Percentiles rank a stretch among this genome's conserved stretches.
phyloP scores from a whole-genome alignment of 1,140 invertebrate species.

The Palaemon carinicauda region DNA sequence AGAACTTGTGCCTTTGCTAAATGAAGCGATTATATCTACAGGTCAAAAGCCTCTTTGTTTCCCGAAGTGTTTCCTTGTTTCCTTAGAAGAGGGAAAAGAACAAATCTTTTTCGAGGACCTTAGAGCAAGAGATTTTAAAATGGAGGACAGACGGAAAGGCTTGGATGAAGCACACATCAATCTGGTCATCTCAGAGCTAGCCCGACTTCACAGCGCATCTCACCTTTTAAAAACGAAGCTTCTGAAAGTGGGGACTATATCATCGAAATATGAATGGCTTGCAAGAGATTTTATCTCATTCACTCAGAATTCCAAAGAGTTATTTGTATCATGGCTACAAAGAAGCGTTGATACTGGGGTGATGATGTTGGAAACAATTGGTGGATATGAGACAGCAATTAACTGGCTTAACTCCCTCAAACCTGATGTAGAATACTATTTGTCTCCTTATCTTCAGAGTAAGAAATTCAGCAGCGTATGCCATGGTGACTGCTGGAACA shows the following conservation, averaged over 20 bases:
- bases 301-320: neutral
- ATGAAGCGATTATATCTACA: neutral
- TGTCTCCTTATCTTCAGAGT: neutral
- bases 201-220: constrained; percentile 34
- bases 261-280: neutral
- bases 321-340: too few relatives aligned
- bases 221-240: neutral
- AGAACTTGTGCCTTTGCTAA: neutral
- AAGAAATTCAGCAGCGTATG: neutral
- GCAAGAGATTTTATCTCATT: constrained; percentile 8
- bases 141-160: constrained; percentile 13
- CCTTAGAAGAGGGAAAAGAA: neutral
- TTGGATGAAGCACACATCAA: neutral
- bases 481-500: constrained; percentile 35
- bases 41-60: neutral
- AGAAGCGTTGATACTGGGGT: too few relatives aligned
- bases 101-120: constrained; percentile 30
- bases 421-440: neutral
- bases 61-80: neutral
- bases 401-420: neutral
- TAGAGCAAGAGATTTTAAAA: neutral
- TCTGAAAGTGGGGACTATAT: neutral
- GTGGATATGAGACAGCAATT: neutral
- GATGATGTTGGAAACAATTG: too few relatives aligned
- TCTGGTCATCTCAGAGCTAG: constrained; percentile 25